phyloP scores from a whole-genome alignment of 2,888 invertebrate species.

The Leptothorax acervorum region DNA sequence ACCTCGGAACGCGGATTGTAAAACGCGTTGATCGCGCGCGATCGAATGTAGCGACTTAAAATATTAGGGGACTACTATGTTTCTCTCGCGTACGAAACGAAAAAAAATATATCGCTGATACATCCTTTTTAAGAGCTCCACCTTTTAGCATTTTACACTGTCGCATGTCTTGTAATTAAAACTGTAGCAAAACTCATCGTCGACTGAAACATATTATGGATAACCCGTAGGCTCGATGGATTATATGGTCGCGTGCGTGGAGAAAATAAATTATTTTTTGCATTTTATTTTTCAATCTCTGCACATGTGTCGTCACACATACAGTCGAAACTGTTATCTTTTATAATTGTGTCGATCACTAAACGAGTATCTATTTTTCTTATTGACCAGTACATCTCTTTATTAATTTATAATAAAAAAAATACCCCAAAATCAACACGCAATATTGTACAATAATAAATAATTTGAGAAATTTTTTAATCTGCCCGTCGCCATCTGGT shows the following conservation, averaged over 20 bases:
- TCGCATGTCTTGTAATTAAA: constrained; percentile 30
- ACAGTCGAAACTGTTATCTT: constrained; percentile 31
- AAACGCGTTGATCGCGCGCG: constrained; percentile 6
- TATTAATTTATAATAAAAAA: constrained; percentile 23
- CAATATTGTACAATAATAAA: constrained; percentile 3
- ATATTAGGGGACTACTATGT: constrained; percentile 13
- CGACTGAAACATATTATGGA: constrained; percentile 32
- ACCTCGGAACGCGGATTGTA: background rate
- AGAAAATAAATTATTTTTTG: constrained; percentile 22
- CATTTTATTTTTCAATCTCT: constrained; percentile 32
- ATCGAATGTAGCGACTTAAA: constrained; percentile 15
- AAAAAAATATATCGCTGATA: background rate
- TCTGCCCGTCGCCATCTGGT: background rate
- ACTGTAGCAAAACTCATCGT: constrained; percentile 27
- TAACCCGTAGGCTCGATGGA: constrained; percentile 42
- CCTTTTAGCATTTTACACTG: constrained; percentile 25
- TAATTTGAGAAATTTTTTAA: background rate
- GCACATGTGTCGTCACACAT: background rate
- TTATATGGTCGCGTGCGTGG: constrained; percentile 28
- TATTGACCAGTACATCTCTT: background rate
- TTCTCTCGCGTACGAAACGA: constrained; percentile 19
- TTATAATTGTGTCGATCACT: constrained; percentile 15
- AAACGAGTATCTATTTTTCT: constrained; percentile 22
- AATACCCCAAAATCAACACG: background rate
- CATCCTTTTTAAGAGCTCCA: background rate